Conservation (phyloP, 35 echinoderm and acorn worm genomes). For the Heliocidaris erythrogramma region DNA sequence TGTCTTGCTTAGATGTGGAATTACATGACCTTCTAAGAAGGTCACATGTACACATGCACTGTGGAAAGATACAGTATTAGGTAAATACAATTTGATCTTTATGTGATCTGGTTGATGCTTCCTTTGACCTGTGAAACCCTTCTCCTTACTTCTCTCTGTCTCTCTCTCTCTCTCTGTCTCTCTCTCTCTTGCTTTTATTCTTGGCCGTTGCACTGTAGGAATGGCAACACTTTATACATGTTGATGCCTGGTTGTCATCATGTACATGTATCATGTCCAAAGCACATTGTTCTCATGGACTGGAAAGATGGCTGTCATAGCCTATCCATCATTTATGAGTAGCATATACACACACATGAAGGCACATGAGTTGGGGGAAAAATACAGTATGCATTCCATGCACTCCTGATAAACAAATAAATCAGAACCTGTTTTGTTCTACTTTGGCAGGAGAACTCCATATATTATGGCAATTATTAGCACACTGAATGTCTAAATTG, state of each 20-base stretch:
- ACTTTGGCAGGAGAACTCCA: neutral
- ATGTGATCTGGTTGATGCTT: neutral
- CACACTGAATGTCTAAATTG: neutral
- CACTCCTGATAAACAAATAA: neutral
- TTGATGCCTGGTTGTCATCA: neutral
- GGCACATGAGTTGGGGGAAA: neutral
- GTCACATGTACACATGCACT: neutral
- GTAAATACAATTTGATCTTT: neutral
- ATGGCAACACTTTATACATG: neutral
- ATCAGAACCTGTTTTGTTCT: neutral
- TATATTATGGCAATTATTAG: neutral
- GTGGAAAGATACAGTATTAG: neutral
- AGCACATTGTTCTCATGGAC: neutral
- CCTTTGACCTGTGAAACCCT: neutral
- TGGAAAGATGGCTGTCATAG: neutral
- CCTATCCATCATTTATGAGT: neutral
- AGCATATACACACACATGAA: too few relatives aligned
- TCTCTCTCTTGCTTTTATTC: neutral
- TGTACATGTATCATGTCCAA: neutral
- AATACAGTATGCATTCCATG: neutral
- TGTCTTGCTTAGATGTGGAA: neutral
- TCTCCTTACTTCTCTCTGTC: neutral
- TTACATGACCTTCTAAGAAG: neutral
- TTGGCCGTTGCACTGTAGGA: neutral
- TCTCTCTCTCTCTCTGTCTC: constrained; percentile 9